Conservation (phyloP, 2,888 invertebrate species). For the Oligia latruncula region DNA sequence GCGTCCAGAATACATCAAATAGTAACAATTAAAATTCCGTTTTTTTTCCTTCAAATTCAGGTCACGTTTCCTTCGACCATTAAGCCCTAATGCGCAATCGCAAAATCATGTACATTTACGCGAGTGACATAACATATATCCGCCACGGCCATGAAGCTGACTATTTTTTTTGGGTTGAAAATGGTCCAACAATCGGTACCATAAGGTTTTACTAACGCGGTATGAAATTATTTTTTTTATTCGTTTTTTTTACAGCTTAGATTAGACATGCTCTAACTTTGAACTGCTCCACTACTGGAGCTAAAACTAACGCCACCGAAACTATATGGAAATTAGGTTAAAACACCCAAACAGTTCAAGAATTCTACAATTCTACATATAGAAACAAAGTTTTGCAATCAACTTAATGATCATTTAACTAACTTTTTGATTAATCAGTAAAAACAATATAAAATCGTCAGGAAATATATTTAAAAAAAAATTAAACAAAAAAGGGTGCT, state of each 20-base stretch:
- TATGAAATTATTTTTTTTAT: not conserved
- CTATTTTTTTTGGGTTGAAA: not conserved
- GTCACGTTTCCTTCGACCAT: no score
- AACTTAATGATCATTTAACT: not conserved
- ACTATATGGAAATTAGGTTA: not conserved
- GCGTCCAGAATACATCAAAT: no score
- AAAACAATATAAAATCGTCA: not conserved
- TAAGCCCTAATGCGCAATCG: not conserved
- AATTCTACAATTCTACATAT: not conserved
- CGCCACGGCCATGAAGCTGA: no score
- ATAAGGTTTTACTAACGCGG: no score
- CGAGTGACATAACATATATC: not conserved
- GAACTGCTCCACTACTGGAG: not conserved
- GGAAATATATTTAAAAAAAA: no score
- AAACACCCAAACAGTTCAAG: not conserved
- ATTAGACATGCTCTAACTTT: not conserved
- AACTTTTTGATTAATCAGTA: not conserved
- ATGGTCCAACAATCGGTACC: no score
- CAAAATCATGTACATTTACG: not conserved
- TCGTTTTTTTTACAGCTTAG: not conserved
- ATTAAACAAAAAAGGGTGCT: not conserved
- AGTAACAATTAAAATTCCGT: no score
- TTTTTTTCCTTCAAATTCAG: no score
- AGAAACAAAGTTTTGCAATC: not conserved
- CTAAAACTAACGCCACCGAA: not conserved